phyloP scores from a whole-genome alignment of 2,113 vertebrate genomes.

The Sorex fumeus region DNA sequence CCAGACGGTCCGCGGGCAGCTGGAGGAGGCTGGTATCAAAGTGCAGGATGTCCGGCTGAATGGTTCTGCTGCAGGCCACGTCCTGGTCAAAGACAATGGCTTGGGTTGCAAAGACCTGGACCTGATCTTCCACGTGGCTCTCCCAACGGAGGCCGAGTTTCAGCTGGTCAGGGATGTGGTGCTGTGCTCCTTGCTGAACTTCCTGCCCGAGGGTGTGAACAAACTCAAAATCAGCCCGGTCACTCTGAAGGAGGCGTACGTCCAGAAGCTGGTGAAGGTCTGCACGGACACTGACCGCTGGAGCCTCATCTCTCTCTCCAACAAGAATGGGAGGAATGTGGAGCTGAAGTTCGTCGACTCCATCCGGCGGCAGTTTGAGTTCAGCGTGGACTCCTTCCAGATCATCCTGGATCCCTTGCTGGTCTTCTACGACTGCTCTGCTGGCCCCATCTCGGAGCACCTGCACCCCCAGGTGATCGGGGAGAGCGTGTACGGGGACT shows the following conservation, averaged over 20 bases:
- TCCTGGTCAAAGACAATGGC: constrained; percentile 96
- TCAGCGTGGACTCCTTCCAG: constrained; percentile 99
- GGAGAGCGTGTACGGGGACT: constrained; percentile 98
- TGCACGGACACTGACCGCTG: constrained; percentile 96
- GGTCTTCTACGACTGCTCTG: constrained; percentile 91
- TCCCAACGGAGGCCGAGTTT: constrained; percentile 93
- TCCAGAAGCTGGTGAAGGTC: constrained; percentile 99
- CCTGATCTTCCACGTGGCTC: constrained; percentile 96
- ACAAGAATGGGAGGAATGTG: constrained; percentile 97
- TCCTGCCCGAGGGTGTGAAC: constrained; percentile 96
- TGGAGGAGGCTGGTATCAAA: constrained; percentile 92
- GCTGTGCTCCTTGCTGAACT: constrained; percentile 95
- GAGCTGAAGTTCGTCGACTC: constrained; percentile 98
- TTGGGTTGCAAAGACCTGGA: constrained; percentile 98
- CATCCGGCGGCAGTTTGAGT: constrained; percentile 98
- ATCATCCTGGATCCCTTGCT: constrained; percentile 97
- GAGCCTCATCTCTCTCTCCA: constrained; percentile 99
- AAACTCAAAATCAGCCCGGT: constrained; percentile 96
- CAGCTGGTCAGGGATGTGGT: constrained; percentile 96
- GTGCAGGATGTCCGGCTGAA: constrained; percentile 97
- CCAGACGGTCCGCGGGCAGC: constrained; percentile 92
- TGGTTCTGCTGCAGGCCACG: constrained; percentile 97
- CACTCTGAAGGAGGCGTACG: constrained; percentile 97
- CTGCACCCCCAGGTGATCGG: constrained; percentile 94
- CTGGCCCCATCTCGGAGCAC: constrained; percentile 91